Evolutionary conservation across 2,888 invertebrate species (phyloP), one percentile per base, ranked within the genome.

Genomic region (Drosophila pseudotakahashii): DNA sequence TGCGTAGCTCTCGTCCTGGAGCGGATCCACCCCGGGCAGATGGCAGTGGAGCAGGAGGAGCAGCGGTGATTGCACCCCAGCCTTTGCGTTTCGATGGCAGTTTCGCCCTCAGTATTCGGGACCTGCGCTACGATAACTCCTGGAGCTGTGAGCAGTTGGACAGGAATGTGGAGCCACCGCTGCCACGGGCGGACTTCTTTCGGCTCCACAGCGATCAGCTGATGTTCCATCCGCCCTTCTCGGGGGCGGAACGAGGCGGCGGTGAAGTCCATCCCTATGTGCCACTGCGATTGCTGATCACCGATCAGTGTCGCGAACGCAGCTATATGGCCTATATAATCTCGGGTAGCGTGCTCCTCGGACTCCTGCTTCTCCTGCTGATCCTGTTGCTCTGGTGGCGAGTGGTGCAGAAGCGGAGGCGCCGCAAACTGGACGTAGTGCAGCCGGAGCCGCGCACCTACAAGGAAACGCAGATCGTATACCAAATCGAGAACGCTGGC

Each of bases 391-490:
- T 93, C 39, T 92, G 93, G 85, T 92, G 93, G 60, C 91, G 91
- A 69, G 82, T 92, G 61, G 93, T 93, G 89, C 93, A 94, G 90
- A 92, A 94, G 89, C 92, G 94, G 89, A 91, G 94, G 92, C 93
- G 94, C 91, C 94, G 93, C 87, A 91, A 92, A 76, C 78, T 95
- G 79, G 94, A 94, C 89, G 93, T 97, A 91, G 95, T 97, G 55
- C 94, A 96, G 88, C 97, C 97, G 0, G 97, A 97, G 81, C 95
- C 96, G 1, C 94, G 96, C 88, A 95, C 96, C 14, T 97, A 97
- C 90, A 94, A 95, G 88, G 97, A 97, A 92, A 97, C 97, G 10
- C 97, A 97, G 92, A 94, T 97, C 83, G 95, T 97, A 91, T 96
- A 97, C 87, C 95, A 97, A 90, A 95, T 97, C 77, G 97, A 97